phyloP scores from a whole-genome alignment of 2,113 vertebrate species.

The Gopherus flavomarginatus region DNA sequence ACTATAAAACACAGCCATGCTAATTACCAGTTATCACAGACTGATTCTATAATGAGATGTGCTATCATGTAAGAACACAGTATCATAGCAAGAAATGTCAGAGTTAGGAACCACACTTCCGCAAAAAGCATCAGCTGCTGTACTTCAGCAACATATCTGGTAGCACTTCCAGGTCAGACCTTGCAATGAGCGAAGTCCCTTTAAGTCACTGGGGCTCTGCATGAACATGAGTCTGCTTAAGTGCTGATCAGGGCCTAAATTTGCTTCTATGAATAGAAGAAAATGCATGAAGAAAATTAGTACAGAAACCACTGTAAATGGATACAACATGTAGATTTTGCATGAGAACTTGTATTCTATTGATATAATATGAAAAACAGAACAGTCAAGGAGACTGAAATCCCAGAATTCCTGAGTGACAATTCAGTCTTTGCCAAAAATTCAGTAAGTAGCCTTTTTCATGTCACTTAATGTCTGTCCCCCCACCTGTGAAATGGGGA shows the following conservation, averaged over 20 bases:
- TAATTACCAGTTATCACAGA: background rate
- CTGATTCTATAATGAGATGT: background rate
- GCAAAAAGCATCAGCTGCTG: background rate
- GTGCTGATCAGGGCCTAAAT: background rate
- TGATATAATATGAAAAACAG: background rate
- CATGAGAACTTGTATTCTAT: background rate
- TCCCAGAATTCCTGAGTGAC: no score
- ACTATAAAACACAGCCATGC: background rate
- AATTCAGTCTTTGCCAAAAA: background rate
- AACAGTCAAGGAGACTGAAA: background rate
- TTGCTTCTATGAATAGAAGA: background rate
- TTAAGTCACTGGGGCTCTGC: background rate
- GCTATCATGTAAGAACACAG: background rate
- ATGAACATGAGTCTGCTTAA: background rate
- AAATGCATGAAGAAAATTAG: background rate
- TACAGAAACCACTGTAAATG: background rate
- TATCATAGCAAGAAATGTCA: background rate
- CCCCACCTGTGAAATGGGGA: background rate
- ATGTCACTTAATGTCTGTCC: background rate
- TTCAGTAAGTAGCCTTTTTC: background rate
- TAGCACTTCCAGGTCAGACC: background rate
- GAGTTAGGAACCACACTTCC: accelerated
- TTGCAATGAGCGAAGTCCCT: background rate
- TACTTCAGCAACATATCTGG: background rate
- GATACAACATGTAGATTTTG: background rate